Percentiles rank a stretch among this genome's conserved stretches.
Conservation (phyloP, 2,797 vertebrate genomes). For the Acipenser ruthenus region DNA sequence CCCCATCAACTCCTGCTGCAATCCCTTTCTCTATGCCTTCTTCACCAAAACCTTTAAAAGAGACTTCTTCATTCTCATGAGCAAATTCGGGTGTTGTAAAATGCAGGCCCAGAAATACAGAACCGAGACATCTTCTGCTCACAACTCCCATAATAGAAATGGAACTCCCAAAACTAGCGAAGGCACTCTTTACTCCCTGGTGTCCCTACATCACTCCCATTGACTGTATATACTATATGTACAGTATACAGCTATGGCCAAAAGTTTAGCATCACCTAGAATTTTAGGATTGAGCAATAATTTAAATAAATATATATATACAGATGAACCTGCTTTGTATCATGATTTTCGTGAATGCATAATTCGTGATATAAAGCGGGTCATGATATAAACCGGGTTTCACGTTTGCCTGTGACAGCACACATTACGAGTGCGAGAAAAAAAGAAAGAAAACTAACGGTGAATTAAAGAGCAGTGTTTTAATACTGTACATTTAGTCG, state of each 20-base stretch:
- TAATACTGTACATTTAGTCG: no score
- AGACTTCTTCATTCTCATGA: conserved; percentile 85
- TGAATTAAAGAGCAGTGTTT: no score
- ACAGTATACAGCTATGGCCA: not conserved
- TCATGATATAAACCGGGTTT: no score
- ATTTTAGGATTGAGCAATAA: conserved; percentile 17
- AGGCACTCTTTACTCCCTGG: conserved; percentile 58
- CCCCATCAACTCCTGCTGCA: conserved; percentile 92
- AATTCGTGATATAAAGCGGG: no score
- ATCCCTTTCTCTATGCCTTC: conserved; percentile 95
- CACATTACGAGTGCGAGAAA: no score
- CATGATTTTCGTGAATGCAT: no score
- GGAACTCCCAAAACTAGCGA: conserved; percentile 61
- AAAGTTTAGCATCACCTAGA: conserved; percentile 27
- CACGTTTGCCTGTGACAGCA: no score
- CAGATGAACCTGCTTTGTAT: not conserved
- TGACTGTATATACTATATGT: conserved; percentile 23
- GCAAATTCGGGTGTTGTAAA: conserved; percentile 83
- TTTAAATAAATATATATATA: not conserved
- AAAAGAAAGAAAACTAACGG: no score
- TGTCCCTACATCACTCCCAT: conserved; percentile 54
- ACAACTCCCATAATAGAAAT: conserved; percentile 59
- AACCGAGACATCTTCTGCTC: conserved; percentile 76
- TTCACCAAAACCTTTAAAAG: conserved; percentile 86
- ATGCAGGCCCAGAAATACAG: conserved; percentile 80